Evolutionary conservation across 2,113 vertebrate species (phyloP).

Genomic region (Suricata suricatta): DNA sequence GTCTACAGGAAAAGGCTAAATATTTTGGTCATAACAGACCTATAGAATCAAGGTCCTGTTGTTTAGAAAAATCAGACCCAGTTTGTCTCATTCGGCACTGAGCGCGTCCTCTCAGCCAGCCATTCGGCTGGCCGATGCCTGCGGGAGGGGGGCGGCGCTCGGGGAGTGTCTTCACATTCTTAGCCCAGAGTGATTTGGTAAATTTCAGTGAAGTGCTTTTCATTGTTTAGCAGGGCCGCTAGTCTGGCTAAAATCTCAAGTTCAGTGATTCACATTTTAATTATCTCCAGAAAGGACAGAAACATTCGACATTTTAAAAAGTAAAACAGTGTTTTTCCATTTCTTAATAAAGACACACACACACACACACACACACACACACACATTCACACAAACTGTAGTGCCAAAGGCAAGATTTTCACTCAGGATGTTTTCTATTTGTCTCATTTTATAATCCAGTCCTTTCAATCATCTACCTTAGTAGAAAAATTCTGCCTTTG

Average conservation of each 20-base stretch:
- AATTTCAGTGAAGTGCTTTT: background rate
- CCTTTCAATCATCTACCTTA: slow-evolving; percentile 10
- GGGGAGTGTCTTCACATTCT: background rate
- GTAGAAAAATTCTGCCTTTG: slow-evolving; percentile 1
- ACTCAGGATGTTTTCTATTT: background rate
- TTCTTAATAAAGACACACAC: background rate
- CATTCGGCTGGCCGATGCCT: fast-evolving
- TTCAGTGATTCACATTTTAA: slow-evolving; percentile 50
- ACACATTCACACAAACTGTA: background rate
- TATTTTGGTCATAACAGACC: slow-evolving; percentile 8
- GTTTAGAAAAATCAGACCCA: background rate
- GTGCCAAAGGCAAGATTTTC: slow-evolving; percentile 17
- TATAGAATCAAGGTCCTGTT: slow-evolving; percentile 4
- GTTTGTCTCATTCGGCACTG: background rate
- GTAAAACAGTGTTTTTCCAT: background rate
- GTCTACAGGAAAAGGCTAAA: background rate
- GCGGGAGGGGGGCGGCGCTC: too few species aligned
- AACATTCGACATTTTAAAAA: slow-evolving; percentile 25
- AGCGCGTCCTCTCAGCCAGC: background rate
- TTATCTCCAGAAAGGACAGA: background rate
- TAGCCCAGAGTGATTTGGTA: background rate
- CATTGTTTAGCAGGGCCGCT: background rate
- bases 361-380: background rate
- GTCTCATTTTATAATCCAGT: background rate
- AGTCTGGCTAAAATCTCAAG: slow-evolving; percentile 22